Evolutionary conservation across 2,113 vertebrate genomes (phyloP).

Genomic region (human (Homo sapiens)): DNA sequence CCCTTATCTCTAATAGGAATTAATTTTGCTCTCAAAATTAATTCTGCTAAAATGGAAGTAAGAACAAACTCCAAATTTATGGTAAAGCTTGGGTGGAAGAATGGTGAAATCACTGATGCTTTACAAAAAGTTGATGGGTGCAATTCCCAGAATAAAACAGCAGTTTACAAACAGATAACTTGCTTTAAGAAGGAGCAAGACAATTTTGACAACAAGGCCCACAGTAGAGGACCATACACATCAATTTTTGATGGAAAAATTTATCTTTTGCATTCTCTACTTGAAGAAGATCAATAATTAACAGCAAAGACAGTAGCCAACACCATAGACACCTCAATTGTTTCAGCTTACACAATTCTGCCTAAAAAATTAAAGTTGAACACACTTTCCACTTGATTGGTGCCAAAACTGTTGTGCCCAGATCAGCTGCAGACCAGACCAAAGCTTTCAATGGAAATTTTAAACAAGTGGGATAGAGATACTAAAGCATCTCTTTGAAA

Average conservation of each 20-base stretch:
- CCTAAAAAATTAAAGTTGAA: neutral
- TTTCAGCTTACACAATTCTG: neutral
- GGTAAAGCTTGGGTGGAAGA: neutral
- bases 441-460: neutral
- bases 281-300: neutral
- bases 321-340: neutral
- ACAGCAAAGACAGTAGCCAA: neutral
- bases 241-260: neutral
- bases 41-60: neutral
- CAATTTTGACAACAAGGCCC: neutral
- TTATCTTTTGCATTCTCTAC: neutral
- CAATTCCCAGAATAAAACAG: neutral
- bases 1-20: neutral
- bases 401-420: neutral
- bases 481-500: neutral
- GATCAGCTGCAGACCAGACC: neutral
- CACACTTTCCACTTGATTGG: neutral
- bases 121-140: neutral
- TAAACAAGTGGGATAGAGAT: neutral
- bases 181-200: neutral
- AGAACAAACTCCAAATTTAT: neutral
- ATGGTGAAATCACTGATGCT: neutral
- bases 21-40: neutral
- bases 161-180: neutral
- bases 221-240: neutral